Base-by-base conservation (phyloP, 2,888 invertebrate species). In the Oxystoma pomonae region DNA sequence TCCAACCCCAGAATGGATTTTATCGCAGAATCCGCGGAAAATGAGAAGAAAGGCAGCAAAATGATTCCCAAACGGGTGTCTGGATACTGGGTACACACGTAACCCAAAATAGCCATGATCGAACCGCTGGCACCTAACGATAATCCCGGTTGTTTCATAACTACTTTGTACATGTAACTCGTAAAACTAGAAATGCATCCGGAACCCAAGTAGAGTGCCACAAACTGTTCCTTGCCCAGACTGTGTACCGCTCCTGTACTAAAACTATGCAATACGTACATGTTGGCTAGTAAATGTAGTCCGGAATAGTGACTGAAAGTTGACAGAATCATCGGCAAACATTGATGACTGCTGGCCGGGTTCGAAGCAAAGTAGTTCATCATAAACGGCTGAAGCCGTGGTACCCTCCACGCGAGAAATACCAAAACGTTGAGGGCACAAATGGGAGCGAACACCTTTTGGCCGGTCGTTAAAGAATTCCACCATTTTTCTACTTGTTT, bases 41-140 rank as follows among this genome's bases (percentile, higher is more conserved):
- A 97, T 22, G 91, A 90, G 69, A 93, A 85, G 82, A 91, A 88
- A 2, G 97, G 97, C 69, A 99, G 77, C 78, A 99, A 92, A 64
- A 97, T 88, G 65, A 99, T 91, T 73, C 90, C 89, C 63, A 99
- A 82, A 77, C 87, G 85, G n/a, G 91, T 90, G 69, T 98, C 91
- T 2, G 98, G 98, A 80, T 90, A 91, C 75, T 91, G 88, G 59
- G 90, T 85, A 78, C 97, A 98, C 1, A 94, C 90, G 76, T 90
- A 94, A 20, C 92, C 91, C 65, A 98, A 80, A 58, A 98, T 84
- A 20, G 91, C 90, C 90, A 97, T 91, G 71, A 98, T 93, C 58
- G 98, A 97, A 64, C 98, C 98, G 35, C 96, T 97, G 66, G 98
- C 98, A 75, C 98, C 98, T 67, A 98, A 84, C 57, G 97, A 96